A percentile compares a stretch with the other conserved stretches of the same genome.
Evolutionary conservation across 2,797 vertebrate species (phyloP).

Genomic region (Cetoscarus ocellatus): DNA sequence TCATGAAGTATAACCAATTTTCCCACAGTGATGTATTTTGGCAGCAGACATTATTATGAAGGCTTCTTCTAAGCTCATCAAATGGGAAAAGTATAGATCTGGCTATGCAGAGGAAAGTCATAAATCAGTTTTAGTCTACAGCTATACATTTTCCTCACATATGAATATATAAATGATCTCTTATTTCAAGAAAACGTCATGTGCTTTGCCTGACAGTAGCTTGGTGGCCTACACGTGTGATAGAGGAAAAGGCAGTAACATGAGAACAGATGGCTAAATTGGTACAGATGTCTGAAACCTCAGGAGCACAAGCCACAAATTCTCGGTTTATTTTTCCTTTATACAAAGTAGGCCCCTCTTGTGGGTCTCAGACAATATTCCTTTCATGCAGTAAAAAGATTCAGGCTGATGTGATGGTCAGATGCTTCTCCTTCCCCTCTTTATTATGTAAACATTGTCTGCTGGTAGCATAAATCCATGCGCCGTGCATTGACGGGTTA

Average conservation of each 20-base stretch:
- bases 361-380: conserved; percentile 35
- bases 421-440: conserved; percentile 19
- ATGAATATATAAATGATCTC: background rate
- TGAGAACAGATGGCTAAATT: conserved; percentile 17
- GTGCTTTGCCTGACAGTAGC: conserved; percentile 7
- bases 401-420: conserved; percentile 8
- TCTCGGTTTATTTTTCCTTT: conserved; percentile 37
- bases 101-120: background rate
- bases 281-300: conserved; percentile 22
- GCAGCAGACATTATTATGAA: too few relatives aligned
- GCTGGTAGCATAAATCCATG: conserved; percentile 12
- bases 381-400: conserved; percentile 24
- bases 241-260: conserved; percentile 11
- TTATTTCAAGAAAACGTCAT: conserved; percentile 5
- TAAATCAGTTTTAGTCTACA: conserved; percentile 7
- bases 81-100: background rate
- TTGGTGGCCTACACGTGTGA: background rate
- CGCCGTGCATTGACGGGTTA: conserved; percentile 3
- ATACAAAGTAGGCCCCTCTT: conserved; percentile 11
- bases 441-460: conserved; percentile 34
- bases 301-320: conserved; percentile 6
- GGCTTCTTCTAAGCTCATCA: background rate
- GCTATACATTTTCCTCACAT: background rate
- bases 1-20: too few relatives aligned
- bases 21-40: too few relatives aligned